Conservation (phyloP, 2,113 vertebrate species). For the Lonchura striata region DNA sequence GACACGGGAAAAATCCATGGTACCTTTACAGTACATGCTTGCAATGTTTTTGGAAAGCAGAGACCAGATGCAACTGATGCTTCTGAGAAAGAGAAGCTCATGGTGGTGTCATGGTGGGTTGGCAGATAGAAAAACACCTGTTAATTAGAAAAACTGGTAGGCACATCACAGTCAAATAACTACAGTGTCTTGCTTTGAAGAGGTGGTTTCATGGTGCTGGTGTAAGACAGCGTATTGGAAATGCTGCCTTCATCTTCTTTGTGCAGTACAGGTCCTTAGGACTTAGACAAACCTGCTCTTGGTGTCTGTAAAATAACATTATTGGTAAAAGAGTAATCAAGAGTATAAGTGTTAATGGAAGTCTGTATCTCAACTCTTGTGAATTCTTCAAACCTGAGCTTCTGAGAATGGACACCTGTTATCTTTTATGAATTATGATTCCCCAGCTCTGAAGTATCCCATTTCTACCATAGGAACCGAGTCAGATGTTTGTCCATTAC, state of each 20-base stretch:
- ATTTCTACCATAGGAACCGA: background rate
- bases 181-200: background rate
- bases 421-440: background rate
- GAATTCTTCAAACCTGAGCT: background rate
- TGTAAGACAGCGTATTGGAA: background rate
- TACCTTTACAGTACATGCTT: background rate
- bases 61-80: background rate
- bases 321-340: background rate
- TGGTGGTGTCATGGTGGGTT: background rate
- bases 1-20: background rate
- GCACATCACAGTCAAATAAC: background rate
- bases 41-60: background rate
- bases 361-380: background rate
- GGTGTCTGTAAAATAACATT: background rate
- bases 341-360: background rate
- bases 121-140: background rate
- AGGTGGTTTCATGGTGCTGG: background rate
- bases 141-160: background rate
- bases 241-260: background rate
- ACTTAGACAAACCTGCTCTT: background rate
- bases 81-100: background rate
- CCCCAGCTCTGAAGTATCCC: background rate
- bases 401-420: background rate
- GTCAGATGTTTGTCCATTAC: background rate
- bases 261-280: background rate